A percentile compares a stretch with the other conserved stretches of the same genome.
Conservation (phyloP, 2,888 invertebrate species). For the Meiosimyza platycephala region DNA sequence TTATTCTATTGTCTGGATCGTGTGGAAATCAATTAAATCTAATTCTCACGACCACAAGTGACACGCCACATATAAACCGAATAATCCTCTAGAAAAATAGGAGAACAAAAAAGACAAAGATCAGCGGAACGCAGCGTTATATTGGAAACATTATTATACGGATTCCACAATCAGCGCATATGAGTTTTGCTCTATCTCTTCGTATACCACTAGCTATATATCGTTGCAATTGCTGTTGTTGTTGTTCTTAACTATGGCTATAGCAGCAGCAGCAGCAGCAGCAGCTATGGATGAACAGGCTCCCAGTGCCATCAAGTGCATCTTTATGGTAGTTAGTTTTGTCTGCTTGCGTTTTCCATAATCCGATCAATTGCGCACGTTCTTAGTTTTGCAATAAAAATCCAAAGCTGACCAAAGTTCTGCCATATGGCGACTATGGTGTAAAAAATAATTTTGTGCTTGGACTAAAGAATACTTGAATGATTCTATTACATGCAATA, state of each 20-base stretch:
- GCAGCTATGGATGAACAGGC: neutral
- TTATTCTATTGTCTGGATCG: constrained; percentile 48
- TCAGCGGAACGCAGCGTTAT: constrained; percentile 37
- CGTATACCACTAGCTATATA: neutral
- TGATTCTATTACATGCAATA: too few species aligned
- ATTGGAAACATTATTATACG: constrained; percentile 15
- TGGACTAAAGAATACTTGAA: too few species aligned
- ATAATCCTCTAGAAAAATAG: neutral
- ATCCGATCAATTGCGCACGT: constrained; percentile 41
- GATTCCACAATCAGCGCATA: constrained; percentile 8
- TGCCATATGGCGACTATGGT: too few species aligned
- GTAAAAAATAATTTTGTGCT: too few species aligned
- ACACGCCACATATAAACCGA: constrained; percentile 46
- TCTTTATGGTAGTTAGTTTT: neutral
- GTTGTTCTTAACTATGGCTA: constrained; percentile 2
- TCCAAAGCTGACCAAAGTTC: neutral
- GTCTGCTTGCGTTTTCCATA: constrained; percentile 13
- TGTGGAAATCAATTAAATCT: constrained; percentile 67
- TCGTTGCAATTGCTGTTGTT: constrained; percentile 1
- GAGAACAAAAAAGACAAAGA: constrained; percentile 43
- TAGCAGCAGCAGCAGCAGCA: neutral
- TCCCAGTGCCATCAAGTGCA: constrained; percentile 14
- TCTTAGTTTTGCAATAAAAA: constrained; percentile 26
- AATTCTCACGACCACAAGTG: constrained; percentile 64
- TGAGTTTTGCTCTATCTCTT: neutral